phyloP scores from a whole-genome alignment of 2,888 invertebrate species.

The Auanema freiburgensis region DNA sequence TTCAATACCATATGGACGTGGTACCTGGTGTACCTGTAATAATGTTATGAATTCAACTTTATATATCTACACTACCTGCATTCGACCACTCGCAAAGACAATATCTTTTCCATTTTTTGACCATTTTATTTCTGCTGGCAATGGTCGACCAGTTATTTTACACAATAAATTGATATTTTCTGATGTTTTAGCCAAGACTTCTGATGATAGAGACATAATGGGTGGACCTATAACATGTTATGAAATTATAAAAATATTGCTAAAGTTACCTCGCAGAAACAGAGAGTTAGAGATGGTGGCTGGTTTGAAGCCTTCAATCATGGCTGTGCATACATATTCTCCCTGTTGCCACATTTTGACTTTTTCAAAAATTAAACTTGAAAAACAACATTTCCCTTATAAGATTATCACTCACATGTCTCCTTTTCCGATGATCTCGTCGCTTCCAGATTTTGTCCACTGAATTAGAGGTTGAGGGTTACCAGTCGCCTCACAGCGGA shows the following conservation, averaged over 20 bases:
- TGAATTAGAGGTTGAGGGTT: conserved; percentile 53
- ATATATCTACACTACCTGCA: conserved; percentile 27
- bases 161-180: conserved; percentile 43
- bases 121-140: conserved; percentile 53
- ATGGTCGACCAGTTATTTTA: conserved; percentile 49
- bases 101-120: conserved; percentile 46
- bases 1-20: conserved; percentile 54
- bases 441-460: conserved; percentile 51
- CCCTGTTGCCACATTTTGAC: conserved; percentile 56
- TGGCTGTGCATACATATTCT: conserved; percentile 59
- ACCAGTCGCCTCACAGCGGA: conserved; percentile 55
- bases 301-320: conserved; percentile 50
- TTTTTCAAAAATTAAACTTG: conserved; percentile 50
- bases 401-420: conserved; percentile 34
- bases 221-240: conserved; percentile 42
- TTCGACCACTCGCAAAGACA: conserved; percentile 47
- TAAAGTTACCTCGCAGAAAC: conserved; percentile 51
- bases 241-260: background rate
- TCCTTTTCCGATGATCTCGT: conserved; percentile 47
- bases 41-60: background rate
- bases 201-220: conserved; percentile 30
- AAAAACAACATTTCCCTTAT: conserved; percentile 15
- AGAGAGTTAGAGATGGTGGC: conserved; percentile 47
- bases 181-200: conserved; percentile 28
- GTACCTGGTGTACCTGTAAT: conserved; percentile 49